Percentiles rank a stretch among this genome's conserved stretches.
These are phyloP conservation scores for Esox niger DNA, from an alignment of 2,113 vertebrate genomes.

Conservation along the genomic window DNA sequence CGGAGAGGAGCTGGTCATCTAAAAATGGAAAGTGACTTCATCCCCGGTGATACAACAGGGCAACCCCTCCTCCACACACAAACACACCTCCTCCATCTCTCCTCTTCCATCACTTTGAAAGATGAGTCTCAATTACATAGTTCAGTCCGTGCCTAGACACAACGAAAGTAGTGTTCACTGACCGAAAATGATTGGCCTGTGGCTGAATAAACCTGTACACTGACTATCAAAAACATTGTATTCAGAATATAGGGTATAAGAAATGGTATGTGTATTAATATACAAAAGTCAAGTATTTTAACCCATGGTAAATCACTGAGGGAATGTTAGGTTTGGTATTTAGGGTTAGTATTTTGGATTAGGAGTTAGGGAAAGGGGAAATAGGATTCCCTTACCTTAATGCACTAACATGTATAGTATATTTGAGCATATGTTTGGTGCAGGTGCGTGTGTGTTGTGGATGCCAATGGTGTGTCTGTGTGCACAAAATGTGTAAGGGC, in stretches of 20 bases:
- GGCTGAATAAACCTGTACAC: too few species aligned
- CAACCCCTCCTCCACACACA: slow-evolving; percentile 15
- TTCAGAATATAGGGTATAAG: too few species aligned
- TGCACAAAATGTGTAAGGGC: slow-evolving; percentile 35
- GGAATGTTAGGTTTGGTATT: too few species aligned
- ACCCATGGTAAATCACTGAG: too few species aligned
- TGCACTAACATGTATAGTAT: background rate
- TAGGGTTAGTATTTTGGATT: too few species aligned
- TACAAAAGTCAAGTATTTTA: slow-evolving; percentile 24
- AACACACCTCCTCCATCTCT: slow-evolving; percentile 48
- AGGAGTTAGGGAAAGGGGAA: too few species aligned
- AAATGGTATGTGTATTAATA: slow-evolving; percentile 13
- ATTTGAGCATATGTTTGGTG: background rate
- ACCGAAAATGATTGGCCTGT: background rate
- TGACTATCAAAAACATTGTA: too few species aligned
- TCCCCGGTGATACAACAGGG: slow-evolving; percentile 62
- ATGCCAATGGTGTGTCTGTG: background rate
- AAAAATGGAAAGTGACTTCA: slow-evolving; percentile 78
- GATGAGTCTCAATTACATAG: slow-evolving; percentile 14
- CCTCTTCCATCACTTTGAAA: slow-evolving; percentile 29
- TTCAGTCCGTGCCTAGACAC: slow-evolving; percentile 22
- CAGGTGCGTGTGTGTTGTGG: slow-evolving; percentile 6
- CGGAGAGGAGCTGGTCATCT: slow-evolving; percentile 64
- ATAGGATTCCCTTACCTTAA: too few species aligned
- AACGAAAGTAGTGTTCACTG: background rate